Percentiles rank a stretch among this genome's conserved stretches.
Evolutionary conservation across 2,797 vertebrate genomes (phyloP).

Genomic region (Sebastes aleutianus): DNA sequence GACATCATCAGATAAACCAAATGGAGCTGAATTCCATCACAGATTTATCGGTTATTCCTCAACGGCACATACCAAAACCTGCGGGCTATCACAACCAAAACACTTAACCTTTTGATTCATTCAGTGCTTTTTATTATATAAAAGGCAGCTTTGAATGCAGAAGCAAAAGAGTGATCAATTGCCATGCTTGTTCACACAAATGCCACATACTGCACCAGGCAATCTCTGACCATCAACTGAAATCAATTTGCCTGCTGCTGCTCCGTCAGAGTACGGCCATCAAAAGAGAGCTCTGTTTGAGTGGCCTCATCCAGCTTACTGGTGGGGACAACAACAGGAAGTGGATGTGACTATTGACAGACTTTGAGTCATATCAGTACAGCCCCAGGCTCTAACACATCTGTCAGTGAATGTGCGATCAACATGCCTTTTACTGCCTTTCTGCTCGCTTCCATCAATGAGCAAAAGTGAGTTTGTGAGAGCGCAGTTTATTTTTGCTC

Average conservation of each 20-base stretch:
- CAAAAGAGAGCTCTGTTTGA: conserved; percentile 70
- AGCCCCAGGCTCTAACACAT: conserved; percentile 61
- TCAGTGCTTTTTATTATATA: conserved; percentile 28
- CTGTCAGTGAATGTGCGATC: conserved; percentile 45
- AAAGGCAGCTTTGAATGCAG: conserved; percentile 55
- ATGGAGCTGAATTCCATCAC: conserved; percentile 9
- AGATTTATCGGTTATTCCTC: conserved; percentile 25
- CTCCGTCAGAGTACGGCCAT: conserved; percentile 54
- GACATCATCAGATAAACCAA: conserved; percentile 38
- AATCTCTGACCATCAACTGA: conserved; percentile 59
- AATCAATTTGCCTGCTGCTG: conserved; percentile 69
- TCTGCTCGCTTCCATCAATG: conserved; percentile 51
- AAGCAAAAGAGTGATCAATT: conserved; percentile 58
- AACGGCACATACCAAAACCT: conserved; percentile 18
- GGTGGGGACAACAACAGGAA: conserved; percentile 79
- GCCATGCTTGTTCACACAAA: conserved; percentile 63
- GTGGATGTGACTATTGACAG: conserved; percentile 77
- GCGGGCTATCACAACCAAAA: conserved; percentile 50
- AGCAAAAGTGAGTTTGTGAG: conserved; percentile 45
- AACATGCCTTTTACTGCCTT: conserved; percentile 47
- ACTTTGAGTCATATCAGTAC: conserved; percentile 70
- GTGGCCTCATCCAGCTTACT: conserved; percentile 65
- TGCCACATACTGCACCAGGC: conserved; percentile 58
- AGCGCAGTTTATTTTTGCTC: conserved; percentile 60
- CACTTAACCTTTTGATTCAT: conserved; percentile 57